Conservation (phyloP, 2,797 vertebrate genomes). For the Meriones psammophilus region DNA sequence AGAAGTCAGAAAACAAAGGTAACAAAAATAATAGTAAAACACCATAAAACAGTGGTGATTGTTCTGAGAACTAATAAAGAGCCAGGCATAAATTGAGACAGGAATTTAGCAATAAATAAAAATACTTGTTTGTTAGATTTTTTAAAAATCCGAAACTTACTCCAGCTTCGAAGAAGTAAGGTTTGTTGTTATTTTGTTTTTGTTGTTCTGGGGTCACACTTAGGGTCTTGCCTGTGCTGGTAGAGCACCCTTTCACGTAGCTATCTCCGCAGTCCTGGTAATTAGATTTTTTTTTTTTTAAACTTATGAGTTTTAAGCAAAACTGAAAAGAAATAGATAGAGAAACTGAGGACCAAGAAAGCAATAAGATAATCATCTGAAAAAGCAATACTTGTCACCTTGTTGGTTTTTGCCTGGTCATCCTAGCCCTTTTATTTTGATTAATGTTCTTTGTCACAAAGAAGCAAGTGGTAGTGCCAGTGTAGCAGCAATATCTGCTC, state of each 20-base stretch:
- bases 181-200: background rate
- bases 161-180: background rate
- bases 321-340: conserved; percentile 1
- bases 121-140: background rate
- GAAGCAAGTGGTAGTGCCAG: background rate
- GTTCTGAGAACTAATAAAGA: conserved; percentile 3
- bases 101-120: conserved; percentile 48
- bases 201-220: background rate
- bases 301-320: conserved; percentile 28
- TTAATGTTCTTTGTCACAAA: conserved; percentile 36
- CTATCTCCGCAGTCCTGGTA: background rate
- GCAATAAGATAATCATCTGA: background rate
- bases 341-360: background rate
- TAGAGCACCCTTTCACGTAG: background rate
- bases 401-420: conserved; percentile 42
- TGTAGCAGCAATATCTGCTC: background rate
- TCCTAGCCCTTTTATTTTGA: conserved; percentile 54
- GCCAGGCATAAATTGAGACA: conserved; percentile 10
- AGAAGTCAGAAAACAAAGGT: conserved; percentile 18
- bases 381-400: background rate
- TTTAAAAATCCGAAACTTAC: background rate
- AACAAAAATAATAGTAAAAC: conserved; percentile 10
- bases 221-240: background rate
- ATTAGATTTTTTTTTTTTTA: conserved; percentile 9
- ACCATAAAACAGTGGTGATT: background rate